Conservation (phyloP, 2,888 invertebrate species). For the Platycnemis pennipes region DNA sequence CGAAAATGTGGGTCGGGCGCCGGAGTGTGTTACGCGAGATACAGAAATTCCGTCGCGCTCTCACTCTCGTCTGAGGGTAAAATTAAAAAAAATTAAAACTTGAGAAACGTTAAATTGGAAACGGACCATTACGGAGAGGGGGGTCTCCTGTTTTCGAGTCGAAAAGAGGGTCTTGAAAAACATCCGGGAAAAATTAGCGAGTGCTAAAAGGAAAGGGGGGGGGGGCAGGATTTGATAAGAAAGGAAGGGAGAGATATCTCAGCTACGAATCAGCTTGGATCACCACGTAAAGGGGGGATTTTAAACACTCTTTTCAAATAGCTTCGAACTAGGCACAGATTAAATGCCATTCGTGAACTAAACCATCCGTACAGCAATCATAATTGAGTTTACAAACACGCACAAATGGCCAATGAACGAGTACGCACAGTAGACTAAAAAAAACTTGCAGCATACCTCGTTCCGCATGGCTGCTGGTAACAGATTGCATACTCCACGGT, state of each 20-base stretch:
- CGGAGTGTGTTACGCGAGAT: neutral
- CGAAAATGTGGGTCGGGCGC: conserved; percentile 7
- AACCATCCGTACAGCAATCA: too few relatives aligned
- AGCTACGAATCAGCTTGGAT: neutral
- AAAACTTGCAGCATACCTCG: neutral
- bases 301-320: neutral
- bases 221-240: neutral
- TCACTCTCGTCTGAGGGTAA: neutral
- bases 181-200: neutral
- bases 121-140: too few relatives aligned
- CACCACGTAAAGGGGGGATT: neutral
- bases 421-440: too few relatives aligned
- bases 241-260: too few relatives aligned
- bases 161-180: too few relatives aligned
- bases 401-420: too few relatives aligned
- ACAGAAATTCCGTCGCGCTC: neutral
- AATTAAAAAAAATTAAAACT: neutral
- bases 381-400: too few relatives aligned
- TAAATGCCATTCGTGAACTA: neutral
- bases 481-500: neutral
- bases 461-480: neutral
- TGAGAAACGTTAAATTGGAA: neutral
- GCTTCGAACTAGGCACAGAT: neutral
- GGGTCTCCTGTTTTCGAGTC: too few relatives aligned
- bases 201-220: neutral